Conservation (phyloP, 2,113 vertebrate species). For the Anoura caudifer region DNA sequence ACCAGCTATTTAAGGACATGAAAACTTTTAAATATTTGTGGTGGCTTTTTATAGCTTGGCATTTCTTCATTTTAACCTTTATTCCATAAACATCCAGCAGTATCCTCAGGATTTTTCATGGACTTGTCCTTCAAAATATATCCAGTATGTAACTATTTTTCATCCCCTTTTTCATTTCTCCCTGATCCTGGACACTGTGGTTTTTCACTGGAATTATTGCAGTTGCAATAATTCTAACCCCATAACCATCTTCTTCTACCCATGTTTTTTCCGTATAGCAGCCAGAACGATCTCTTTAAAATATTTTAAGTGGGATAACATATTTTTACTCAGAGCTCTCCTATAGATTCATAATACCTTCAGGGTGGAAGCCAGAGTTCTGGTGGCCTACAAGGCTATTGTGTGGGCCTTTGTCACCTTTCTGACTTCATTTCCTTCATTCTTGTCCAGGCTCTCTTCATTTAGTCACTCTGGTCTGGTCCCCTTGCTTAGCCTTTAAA, state of each 20-base stretch:
- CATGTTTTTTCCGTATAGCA: not conserved
- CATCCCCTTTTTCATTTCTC: constrained; percentile 19
- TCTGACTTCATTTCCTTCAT: not conserved
- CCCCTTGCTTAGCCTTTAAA: not conserved
- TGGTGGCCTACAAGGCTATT: not conserved
- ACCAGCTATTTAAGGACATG: constrained; percentile 2
- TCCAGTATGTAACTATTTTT: constrained; percentile 9
- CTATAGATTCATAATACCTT: not conserved
- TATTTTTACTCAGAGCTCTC: not conserved
- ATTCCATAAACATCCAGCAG: not conserved
- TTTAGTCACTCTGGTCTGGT: not conserved
- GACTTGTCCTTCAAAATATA: not conserved
- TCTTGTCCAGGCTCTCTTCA: not conserved
- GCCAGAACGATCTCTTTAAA: not conserved
- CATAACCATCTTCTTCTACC: not conserved
- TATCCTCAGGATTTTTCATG: constrained; percentile 10
- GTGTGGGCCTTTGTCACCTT: not conserved
- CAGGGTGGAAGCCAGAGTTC: not conserved
- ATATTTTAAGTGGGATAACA: not conserved
- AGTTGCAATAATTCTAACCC: not conserved
- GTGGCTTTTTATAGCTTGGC: not conserved
- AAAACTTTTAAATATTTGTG: constrained; percentile 29
- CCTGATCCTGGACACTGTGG: not conserved
- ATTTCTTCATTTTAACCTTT: constrained; percentile 40
- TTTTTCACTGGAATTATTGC: not conserved